Base-by-base conservation (phyloP, 2,888 invertebrate genomes). In the Ophion slaviceki region DNA sequence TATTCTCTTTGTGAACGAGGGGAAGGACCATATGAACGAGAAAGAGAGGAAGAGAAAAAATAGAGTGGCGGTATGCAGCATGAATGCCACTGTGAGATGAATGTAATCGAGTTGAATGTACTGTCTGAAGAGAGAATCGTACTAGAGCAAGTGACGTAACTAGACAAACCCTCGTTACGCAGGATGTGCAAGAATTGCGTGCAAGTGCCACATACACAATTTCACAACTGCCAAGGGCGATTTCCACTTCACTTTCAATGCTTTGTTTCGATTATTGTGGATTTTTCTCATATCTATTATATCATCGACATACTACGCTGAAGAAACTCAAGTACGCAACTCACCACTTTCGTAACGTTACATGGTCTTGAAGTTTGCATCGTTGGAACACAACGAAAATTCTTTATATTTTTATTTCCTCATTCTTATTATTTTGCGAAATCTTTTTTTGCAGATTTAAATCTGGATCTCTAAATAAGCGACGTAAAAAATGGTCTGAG, bases 61-160 rank as follows among this genome's bases (percentile, higher is more conserved):
- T 24, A 45, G 80, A 28, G 74, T 17, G 71, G 10, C 32, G 61
- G 53, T 66, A 61, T 64, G 79, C 61, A 32, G 71, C 64, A 45
- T 64, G 79, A 80, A 71, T 36, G 57, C 47, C 40, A 79, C 40
- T 66, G 40, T 61, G 45, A 67, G 61, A 66, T 79, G 77, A 76
- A 76, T 59, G 78, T 80, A 81, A 84, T 82, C 85, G 81, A 79
- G 78, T 85, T 85, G 53, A 80, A 86, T 86, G 82, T 62, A 67
- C 85, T 40, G 77, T 66, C 71, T 32, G 24, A 57, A 61, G 62
- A 36, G 53, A 24, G 47, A 78, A 32, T 66, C 45, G 72, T 40
- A 24, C 24, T 61, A 45, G 59, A 72, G 59, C 57, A 59, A 67
- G 24, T 53, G 72, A 81, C 67, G 74, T 10, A 66, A 67, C 66